These are phyloP conservation scores for Thereva nobilitata DNA, from an alignment of 2,888 invertebrate genomes.

Conservation along the genomic window DNA sequence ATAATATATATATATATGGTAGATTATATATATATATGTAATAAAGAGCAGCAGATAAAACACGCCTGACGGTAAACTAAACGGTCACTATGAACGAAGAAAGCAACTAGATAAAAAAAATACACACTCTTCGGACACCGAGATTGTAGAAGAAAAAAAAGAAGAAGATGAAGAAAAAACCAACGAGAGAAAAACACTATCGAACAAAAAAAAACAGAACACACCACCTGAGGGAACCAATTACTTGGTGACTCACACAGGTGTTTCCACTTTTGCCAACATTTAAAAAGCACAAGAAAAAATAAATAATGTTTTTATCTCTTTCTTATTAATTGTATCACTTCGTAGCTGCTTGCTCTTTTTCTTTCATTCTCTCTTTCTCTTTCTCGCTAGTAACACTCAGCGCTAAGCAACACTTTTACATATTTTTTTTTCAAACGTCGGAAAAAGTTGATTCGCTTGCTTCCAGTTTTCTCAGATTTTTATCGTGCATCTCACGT, in stretches of 20 bases:
- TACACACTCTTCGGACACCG: neutral
- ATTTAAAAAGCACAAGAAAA: constrained; percentile 16
- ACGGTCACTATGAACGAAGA: constrained; percentile 21
- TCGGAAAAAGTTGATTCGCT: neutral
- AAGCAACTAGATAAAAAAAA: constrained; percentile 4
- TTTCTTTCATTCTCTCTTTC: neutral
- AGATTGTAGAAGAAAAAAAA: neutral
- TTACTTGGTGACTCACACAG: constrained; percentile 33
- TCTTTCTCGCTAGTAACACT: too few species aligned
- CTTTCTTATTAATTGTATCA: neutral
- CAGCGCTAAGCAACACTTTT: too few species aligned
- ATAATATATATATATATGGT: too few species aligned
- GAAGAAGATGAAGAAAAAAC: too few species aligned
- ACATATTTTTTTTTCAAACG: too few species aligned
- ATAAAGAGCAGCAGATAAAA: constrained; percentile 19
- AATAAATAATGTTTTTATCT: constrained; percentile 11
- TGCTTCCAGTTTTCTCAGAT: constrained; percentile 29
- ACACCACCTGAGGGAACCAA: constrained; percentile 27
- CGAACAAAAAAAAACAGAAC: constrained; percentile 13
- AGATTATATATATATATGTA: too few species aligned
- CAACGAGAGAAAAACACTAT: too few species aligned
- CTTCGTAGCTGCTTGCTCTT: neutral
- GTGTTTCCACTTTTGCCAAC: constrained; percentile 36
- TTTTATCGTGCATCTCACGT: constrained; percentile 27
- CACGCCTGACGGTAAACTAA: constrained; percentile 23